Evolutionary conservation across 2,113 vertebrate species (phyloP), one percentile per base, ranked within the genome.

Genomic region (Polypterus bichir): DNA sequence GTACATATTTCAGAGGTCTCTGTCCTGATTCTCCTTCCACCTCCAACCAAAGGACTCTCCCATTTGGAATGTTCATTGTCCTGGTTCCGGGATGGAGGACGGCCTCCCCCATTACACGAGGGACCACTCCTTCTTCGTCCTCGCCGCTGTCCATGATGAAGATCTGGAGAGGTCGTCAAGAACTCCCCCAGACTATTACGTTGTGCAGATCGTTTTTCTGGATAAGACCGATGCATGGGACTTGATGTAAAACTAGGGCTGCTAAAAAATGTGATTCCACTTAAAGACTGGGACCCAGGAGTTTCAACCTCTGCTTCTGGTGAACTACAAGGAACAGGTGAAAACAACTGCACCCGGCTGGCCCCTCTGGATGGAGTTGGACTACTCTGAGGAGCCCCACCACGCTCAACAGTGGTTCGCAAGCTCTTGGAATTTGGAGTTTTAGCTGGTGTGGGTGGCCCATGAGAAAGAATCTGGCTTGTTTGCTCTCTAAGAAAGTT

Each of bases 401-500:
- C 74, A 71, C 78, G 71, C 62, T 81, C 79, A 2, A 73, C 63
- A 8, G 76, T 71, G 5, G 70, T 63, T 64, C 81, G 75, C 9
- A 71, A 64, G 9, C 81, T 71, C 71, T 87, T 87, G 72, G 81
- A 74, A 47, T 74, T 88, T 51, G 89, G 88, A 49, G 86, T 91
- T 76, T 94, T 95, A 68, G 92, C 93, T 4, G 96, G 96, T 1
- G 94, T 97, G 49, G 92, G 77, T 1, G 92, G 93, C 3, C 92
- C 93, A 73, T 97, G 89, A 54, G 90, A 90, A 48, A 98, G 80
- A 49, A 92, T 84, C 59, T 86, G 88, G 69, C 89, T 88, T 73
- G 92, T 94, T 74, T 98, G 94, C 62, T 97, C 94, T 66, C 92
- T 83, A 70, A 98, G 81, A 77, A 96, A 98, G 73, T 98, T 97